Conservation (phyloP, 2,113 vertebrate genomes). For the Xiphophorus maculatus region DNA sequence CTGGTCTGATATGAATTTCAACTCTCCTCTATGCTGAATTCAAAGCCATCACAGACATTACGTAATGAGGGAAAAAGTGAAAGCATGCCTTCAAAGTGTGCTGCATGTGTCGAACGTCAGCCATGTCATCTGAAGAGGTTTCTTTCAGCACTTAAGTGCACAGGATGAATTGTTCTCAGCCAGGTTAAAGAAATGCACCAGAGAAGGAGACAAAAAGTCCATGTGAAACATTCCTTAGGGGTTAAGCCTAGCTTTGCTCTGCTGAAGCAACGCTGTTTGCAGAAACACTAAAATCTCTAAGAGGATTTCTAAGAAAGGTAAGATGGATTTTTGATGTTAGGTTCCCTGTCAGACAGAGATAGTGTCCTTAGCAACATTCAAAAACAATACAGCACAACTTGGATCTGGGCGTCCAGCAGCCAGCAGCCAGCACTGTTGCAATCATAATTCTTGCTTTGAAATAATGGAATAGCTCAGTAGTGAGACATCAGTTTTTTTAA, state of each 20-base stretch:
- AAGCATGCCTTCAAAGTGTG: slow-evolving; percentile 42
- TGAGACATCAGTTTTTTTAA: slow-evolving; percentile 56
- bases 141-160: slow-evolving; percentile 33
- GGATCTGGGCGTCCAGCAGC: slow-evolving; percentile 29
- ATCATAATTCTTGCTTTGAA: slow-evolving; percentile 72
- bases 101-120: slow-evolving; percentile 52
- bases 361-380: slow-evolving; percentile 67
- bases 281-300: slow-evolving; percentile 32
- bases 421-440: slow-evolving; percentile 55
- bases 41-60: slow-evolving; percentile 38
- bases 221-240: slow-evolving; percentile 30
- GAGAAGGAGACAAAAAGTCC: slow-evolving; percentile 1
- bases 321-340: slow-evolving; percentile 52
- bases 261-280: slow-evolving; percentile 15
- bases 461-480: slow-evolving; percentile 44
- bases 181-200: slow-evolving; percentile 21
- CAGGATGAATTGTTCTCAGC: slow-evolving; percentile 28
- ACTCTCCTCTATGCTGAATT: slow-evolving; percentile 31
- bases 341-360: slow-evolving; percentile 45
- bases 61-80: slow-evolving; percentile 71
- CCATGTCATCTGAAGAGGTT: slow-evolving; percentile 35
- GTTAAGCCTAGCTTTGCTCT: neutral
- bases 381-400: slow-evolving; percentile 61
- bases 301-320: slow-evolving; percentile 40
- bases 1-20: slow-evolving; percentile 53